Evolutionary conservation across 2,797 vertebrate genomes (phyloP).

Genomic region (Petrocephalus schoutedeni): DNA sequence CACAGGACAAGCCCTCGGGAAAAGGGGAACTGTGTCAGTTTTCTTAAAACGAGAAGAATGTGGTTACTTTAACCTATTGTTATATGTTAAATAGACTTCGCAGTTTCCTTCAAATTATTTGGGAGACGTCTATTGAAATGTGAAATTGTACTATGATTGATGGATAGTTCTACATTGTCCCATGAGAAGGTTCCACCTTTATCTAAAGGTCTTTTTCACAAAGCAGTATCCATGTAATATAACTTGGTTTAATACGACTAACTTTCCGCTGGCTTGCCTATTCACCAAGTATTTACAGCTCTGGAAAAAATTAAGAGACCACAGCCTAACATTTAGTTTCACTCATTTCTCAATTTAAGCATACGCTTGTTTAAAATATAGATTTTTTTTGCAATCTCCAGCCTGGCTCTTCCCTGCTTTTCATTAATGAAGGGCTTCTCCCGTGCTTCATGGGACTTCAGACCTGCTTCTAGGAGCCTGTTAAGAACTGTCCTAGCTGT

Average conservation of each 20-base stretch:
- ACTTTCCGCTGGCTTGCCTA: not conserved
- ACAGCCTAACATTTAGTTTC: too few relatives aligned
- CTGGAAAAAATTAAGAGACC: too few relatives aligned
- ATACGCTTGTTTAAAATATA: too few relatives aligned
- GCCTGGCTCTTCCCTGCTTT: too few relatives aligned
- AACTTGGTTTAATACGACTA: not conserved
- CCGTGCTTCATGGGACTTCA: too few relatives aligned
- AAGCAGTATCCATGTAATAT: not conserved
- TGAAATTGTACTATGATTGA: conserved; percentile 14
- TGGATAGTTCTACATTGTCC: not conserved
- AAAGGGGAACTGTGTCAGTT: conserved; percentile 24
- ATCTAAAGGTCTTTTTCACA: not conserved
- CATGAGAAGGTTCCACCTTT: not conserved
- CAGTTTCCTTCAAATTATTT: conserved; percentile 16
- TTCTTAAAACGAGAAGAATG: conserved; percentile 34
- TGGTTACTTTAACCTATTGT: not conserved
- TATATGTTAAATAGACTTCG: conserved; percentile 25
- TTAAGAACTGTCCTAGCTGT: too few relatives aligned
- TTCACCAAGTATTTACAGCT: not conserved
- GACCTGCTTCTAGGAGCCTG: too few relatives aligned
- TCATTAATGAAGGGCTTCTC: too few relatives aligned
- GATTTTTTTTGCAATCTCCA: too few relatives aligned
- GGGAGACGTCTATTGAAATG: not conserved
- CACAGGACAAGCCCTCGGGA: conserved; percentile 26
- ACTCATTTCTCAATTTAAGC: too few relatives aligned